phyloP scores from a whole-genome alignment of 2,113 vertebrate species.

The Sturnira hondurensis region DNA sequence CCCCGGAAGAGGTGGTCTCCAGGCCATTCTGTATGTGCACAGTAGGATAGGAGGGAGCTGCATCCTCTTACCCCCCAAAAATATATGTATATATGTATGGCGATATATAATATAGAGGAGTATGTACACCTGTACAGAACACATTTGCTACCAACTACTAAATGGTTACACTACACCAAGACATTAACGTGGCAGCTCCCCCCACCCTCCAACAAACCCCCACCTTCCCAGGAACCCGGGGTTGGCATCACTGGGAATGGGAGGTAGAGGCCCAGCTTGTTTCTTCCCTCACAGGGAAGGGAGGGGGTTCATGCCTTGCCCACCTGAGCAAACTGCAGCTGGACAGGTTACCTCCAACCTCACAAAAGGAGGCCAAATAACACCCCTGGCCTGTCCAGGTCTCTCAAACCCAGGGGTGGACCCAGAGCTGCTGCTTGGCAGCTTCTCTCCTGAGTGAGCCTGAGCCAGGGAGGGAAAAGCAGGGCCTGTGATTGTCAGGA shows the following conservation, averaged over 20 bases:
- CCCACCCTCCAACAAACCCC: background rate
- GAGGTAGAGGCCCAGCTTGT: background rate
- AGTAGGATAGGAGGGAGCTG: background rate
- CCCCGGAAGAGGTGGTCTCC: background rate
- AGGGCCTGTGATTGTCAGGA: conserved; percentile 55
- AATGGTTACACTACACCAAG: background rate
- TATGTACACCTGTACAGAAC: conserved; percentile 69
- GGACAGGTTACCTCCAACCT: conserved; percentile 44
- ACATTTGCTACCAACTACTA: background rate
- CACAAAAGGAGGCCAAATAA: conserved; percentile 53
- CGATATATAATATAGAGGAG: conserved; percentile 41
- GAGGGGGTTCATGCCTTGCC: background rate
- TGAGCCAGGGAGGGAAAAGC: background rate
- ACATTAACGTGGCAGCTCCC: background rate
- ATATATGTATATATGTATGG: background rate
- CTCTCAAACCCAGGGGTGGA: background rate
- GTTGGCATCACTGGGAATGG: background rate
- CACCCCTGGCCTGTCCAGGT: background rate
- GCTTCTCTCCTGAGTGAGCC: conserved; percentile 44
- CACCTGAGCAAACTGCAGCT: background rate
- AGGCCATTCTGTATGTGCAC: conserved; percentile 1
- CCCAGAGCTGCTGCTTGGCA: background rate
- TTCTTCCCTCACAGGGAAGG: background rate
- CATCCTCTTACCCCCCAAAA: background rate
- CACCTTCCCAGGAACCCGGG: background rate